phyloP scores from a whole-genome alignment of 2,888 invertebrate genomes.

The Rutpela maculata region DNA sequence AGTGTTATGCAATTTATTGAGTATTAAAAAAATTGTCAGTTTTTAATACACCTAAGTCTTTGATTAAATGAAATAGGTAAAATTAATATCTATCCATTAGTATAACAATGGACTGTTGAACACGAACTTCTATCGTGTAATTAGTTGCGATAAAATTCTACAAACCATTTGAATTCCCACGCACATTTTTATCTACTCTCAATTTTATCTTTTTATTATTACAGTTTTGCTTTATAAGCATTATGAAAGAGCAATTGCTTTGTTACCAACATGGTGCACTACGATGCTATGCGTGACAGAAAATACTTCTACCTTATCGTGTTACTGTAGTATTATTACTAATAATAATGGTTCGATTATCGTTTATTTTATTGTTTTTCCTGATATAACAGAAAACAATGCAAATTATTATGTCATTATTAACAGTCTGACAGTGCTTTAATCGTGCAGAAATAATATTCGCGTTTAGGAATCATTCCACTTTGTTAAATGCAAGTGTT shows the following conservation, averaged over 20 bases:
- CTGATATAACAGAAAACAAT: neutral
- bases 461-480: neutral
- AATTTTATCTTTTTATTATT: neutral
- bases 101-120: too few relatives aligned
- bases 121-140: too few relatives aligned
- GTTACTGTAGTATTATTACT: neutral
- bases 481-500: constrained; percentile 1
- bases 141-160: too few relatives aligned
- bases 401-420: constrained; percentile 3
- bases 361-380: constrained; percentile 4
- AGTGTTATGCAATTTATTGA: too few relatives aligned
- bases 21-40: too few relatives aligned
- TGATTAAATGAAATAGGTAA: too few relatives aligned
- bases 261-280: neutral
- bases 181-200: neutral
- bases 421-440: neutral
- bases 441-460: neutral
- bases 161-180: neutral
- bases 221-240: neutral
- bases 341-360: neutral
- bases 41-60: too few relatives aligned
- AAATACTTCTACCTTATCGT: neutral
- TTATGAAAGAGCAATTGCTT: neutral
- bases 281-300: neutral
- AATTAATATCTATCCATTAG: too few relatives aligned